These are phyloP conservation scores for Tonatia bakeri DNA, from an alignment of 2,113 vertebrate genomes.

Conservation along the genomic window DNA sequence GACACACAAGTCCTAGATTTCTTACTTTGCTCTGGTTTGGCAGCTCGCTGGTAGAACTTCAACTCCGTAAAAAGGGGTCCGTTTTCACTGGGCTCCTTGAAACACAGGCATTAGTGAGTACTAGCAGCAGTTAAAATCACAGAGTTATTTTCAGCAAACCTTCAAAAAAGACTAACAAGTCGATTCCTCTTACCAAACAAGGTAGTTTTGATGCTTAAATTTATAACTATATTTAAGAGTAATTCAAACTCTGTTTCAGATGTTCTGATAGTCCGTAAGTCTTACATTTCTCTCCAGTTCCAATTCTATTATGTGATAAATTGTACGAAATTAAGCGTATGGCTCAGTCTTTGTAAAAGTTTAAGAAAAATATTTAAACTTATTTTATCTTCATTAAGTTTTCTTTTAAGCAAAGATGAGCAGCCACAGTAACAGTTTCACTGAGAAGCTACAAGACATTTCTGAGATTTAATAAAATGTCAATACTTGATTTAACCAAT, in stretches of 20 bases:
- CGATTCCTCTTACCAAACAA: slow-evolving; percentile 1
- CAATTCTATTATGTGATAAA: slow-evolving; percentile 33
- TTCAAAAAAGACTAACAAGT: slow-evolving; percentile 12
- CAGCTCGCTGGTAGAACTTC: slow-evolving; percentile 97
- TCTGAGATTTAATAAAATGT: slow-evolving; percentile 36
- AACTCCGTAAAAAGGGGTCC: slow-evolving; percentile 97
- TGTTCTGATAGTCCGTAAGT: neutral
- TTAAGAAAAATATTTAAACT: slow-evolving; percentile 37
- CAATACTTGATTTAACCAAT: slow-evolving; percentile 14
- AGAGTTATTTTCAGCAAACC: neutral
- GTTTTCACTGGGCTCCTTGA: slow-evolving; percentile 95
- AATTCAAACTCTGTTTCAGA: neutral
- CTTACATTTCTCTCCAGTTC: slow-evolving; percentile 16
- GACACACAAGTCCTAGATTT: neutral
- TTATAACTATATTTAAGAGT: neutral
- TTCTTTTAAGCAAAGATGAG: slow-evolving; percentile 33
- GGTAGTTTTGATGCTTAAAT: neutral
- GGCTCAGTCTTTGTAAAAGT: neutral
- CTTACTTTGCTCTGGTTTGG: slow-evolving; percentile 96
- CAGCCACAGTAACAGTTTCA: slow-evolving; percentile 22
- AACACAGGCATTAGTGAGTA: slow-evolving; percentile 69
- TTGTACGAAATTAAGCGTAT: slow-evolving; percentile 26
- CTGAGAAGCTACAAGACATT: neutral
- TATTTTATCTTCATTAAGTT: slow-evolving; percentile 39
- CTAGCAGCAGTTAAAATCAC: neutral